These are phyloP conservation scores for Heliconius himera DNA, from an alignment of 1,140 invertebrate genomes.

Conservation along the genomic window DNA sequence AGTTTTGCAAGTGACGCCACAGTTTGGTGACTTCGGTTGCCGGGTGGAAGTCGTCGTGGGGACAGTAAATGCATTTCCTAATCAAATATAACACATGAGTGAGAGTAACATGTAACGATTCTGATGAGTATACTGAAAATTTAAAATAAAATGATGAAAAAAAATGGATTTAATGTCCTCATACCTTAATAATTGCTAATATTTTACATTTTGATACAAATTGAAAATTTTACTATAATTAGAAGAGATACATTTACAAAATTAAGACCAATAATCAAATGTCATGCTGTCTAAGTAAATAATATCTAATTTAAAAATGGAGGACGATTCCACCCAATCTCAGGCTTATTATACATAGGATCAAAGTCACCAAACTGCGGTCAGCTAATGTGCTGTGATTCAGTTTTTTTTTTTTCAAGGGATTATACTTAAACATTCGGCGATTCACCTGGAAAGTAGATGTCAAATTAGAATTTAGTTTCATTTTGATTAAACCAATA, in stretches of 20 bases:
- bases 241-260: not conserved
- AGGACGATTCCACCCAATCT: slow-evolving; percentile 46
- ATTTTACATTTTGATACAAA: slow-evolving; percentile 9
- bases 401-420: slow-evolving; percentile 67
- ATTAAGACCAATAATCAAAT: not conserved
- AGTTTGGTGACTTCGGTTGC: slow-evolving; percentile 58
- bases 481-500: slow-evolving; percentile 70
- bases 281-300: not conserved
- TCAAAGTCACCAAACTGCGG: slow-evolving; percentile 60
- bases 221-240: not conserved
- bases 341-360: slow-evolving; percentile 48
- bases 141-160: not conserved
- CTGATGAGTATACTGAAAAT: not conserved
- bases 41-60: slow-evolving; percentile 50
- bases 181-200: slow-evolving; percentile 11
- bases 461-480: slow-evolving; percentile 80
- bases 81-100: not conserved
- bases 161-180: slow-evolving; percentile 32
- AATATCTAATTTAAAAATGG: not conserved
- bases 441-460: slow-evolving; percentile 81
- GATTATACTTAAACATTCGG: slow-evolving; percentile 80
- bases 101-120: not conserved
- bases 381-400: slow-evolving; percentile 72
- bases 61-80: slow-evolving; percentile 17
- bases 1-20: slow-evolving; percentile 68